Percentiles rank a stretch among this genome's conserved stretches.
Evolutionary conservation across 2,113 vertebrate species (phyloP).

Genomic region (Crocuta crocuta): DNA sequence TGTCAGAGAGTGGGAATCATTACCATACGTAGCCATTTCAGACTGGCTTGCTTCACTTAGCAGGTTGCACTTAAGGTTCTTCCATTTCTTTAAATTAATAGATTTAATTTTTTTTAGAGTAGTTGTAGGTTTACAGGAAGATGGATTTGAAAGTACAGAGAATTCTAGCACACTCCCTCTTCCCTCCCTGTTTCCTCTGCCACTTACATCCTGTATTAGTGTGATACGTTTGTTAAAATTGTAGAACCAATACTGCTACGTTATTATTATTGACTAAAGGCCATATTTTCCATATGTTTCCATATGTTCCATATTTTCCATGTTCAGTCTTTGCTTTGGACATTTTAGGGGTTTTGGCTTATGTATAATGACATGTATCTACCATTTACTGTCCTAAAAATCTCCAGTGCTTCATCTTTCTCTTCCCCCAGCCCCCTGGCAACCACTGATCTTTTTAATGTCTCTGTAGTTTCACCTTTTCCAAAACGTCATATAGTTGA

Average conservation of each 20-base stretch:
- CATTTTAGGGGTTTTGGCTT: not conserved
- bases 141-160: not conserved
- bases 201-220: not conserved
- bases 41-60: not conserved
- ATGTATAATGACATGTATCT: not conserved
- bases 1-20: not conserved
- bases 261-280: not conserved
- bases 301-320: not conserved
- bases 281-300: not conserved
- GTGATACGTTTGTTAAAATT: not conserved
- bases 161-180: not conserved
- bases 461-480: not conserved
- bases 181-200: not conserved
- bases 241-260: not conserved
- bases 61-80: not conserved
- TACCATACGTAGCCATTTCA: not conserved
- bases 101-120: not conserved
- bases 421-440: not conserved
- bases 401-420: not conserved
- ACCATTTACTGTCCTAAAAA: not conserved
- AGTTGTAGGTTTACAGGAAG: slow-evolving; percentile 1
- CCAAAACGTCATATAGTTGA: not conserved
- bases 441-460: not conserved
- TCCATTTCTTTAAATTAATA: not conserved
- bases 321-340: not conserved